Percentiles rank a stretch among this genome's conserved stretches.
phyloP scores from a whole-genome alignment of 2,797 vertebrate genomes.

The Serranus cabrilla region DNA sequence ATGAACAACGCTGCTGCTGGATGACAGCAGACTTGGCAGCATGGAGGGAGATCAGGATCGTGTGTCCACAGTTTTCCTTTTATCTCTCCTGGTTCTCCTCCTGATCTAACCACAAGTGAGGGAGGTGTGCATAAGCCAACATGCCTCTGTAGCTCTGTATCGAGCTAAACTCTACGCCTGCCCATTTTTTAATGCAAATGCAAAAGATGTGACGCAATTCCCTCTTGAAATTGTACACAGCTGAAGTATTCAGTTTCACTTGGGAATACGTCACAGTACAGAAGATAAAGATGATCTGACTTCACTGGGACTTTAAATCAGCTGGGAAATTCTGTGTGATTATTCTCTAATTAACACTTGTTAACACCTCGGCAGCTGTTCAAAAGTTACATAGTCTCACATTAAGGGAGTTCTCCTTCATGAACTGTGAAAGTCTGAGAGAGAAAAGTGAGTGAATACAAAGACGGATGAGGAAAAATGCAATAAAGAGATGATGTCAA shows the following conservation, averaged over 20 bases:
- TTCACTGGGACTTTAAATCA: neutral
- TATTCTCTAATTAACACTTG: neutral
- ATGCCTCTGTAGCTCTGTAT: no score
- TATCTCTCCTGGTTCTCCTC: no score
- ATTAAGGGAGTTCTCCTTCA: slow-evolving; percentile 6
- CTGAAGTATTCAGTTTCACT: neutral
- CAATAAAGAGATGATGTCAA: neutral
- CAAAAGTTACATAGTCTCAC: slow-evolving; percentile 1
- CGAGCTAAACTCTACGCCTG: no score
- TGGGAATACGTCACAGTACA: neutral
- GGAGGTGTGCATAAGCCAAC: no score
- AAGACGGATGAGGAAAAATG: slow-evolving; percentile 1
- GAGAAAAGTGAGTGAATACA: neutral
- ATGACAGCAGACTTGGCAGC: no score
- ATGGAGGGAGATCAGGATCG: no score
- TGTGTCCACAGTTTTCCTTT: no score
- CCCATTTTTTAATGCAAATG: no score
- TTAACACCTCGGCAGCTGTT: neutral
- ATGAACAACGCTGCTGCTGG: no score
- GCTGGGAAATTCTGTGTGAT: neutral
- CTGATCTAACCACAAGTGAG: no score
- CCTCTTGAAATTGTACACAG: neutral
- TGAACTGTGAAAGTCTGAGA: slow-evolving; percentile 5
- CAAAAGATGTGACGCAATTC: no score
- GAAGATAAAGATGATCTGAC: neutral